phyloP scores from a whole-genome alignment of 2,888 invertebrate genomes.

The Tipula lateralis region DNA sequence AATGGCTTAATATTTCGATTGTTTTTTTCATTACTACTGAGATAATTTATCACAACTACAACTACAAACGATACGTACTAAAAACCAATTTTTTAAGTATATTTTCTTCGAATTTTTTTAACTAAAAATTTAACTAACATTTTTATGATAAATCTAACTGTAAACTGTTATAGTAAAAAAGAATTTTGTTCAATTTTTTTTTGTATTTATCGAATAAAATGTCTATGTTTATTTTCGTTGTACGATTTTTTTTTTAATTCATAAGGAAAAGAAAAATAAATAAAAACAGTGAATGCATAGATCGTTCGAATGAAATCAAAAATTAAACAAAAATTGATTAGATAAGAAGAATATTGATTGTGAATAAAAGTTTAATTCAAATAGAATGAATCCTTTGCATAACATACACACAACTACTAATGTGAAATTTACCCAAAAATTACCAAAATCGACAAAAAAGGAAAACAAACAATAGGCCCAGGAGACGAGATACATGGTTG shows the following conservation, averaged over 20 bases:
- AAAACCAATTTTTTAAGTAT: not conserved
- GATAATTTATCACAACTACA: not conserved
- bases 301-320: not conserved
- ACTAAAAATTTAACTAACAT: slow-evolving; percentile 24
- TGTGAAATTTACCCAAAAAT: not conserved
- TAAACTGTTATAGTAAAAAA: not conserved
- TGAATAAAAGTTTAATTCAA: not conserved
- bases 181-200: slow-evolving; percentile 2
- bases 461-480: not conserved
- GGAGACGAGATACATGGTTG: not conserved
- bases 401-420: too few relatives aligned
- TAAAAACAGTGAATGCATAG: not conserved
- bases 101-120: slow-evolving; percentile 19
- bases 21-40: slow-evolving; percentile 21
- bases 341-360: slow-evolving; percentile 25
- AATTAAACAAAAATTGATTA: not conserved
- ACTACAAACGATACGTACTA: not conserved
- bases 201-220: slow-evolving; percentile 5
- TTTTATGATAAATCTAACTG: slow-evolving; percentile 24
- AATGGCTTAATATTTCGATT: slow-evolving; percentile 13
- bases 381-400: not conserved
- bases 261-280: not conserved
- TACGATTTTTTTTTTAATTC: not conserved
- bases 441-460: not conserved
- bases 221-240: slow-evolving; percentile 19